Conservation (phyloP, 2,888 invertebrate genomes). For the Zonitis immaculata region DNA sequence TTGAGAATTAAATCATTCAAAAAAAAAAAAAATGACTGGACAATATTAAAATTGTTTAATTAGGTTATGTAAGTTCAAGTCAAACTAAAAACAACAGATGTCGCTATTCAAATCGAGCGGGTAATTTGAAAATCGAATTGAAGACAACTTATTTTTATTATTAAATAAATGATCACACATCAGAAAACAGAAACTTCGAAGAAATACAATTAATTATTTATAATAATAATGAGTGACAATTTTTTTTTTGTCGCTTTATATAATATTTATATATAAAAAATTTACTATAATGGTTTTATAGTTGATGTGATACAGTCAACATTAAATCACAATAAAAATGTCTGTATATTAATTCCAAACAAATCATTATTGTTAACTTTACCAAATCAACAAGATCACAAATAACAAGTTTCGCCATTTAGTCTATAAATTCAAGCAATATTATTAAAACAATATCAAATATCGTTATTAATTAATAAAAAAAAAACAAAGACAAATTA, state of each 20-base stretch:
- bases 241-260: neutral
- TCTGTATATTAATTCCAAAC: neutral
- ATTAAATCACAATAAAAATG: conserved; percentile 11
- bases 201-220: neutral
- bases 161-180: neutral
- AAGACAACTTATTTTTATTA: conserved; percentile 1
- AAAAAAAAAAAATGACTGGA: neutral
- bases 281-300: neutral
- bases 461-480: conserved; percentile 14
- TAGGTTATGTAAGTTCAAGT: neutral
- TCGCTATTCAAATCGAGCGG: neutral
- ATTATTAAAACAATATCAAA: conserved; percentile 19
- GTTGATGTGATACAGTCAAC: conserved; percentile 16
- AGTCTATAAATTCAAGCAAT: conserved; percentile 7
- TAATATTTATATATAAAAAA: neutral
- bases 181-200: neutral
- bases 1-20: too few species aligned
- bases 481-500: conserved; percentile 10
- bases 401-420: conserved; percentile 18
- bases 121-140: neutral
- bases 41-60: neutral
- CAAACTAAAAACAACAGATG: too few species aligned
- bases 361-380: conserved; percentile 11
- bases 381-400: conserved; percentile 21
- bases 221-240: neutral